Evolutionary conservation across 2,888 invertebrate species (phyloP).

Genomic region (Lottia scabra): DNA sequence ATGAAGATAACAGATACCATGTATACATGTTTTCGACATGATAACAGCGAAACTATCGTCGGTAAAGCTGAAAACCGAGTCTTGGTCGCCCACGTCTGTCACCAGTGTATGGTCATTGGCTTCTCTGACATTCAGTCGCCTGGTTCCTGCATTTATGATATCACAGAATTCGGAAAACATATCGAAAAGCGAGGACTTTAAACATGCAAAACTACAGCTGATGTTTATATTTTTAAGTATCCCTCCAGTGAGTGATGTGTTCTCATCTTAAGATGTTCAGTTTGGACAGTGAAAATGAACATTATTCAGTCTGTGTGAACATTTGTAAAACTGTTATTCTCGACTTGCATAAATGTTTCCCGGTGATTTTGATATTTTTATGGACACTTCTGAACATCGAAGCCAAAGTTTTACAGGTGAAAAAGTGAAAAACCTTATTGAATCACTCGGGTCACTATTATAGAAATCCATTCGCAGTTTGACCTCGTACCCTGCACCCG

Average conservation of each 20-base stretch:
- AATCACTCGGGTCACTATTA: no score
- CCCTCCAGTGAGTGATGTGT: not conserved
- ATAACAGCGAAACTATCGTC: conserved; percentile 35
- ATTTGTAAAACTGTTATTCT: no score
- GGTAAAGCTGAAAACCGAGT: conserved; percentile 40
- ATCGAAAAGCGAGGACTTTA: conserved; percentile 16
- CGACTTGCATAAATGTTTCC: no score
- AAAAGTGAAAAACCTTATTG: no score
- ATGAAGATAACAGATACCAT: conserved; percentile 33
- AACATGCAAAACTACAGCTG: not conserved
- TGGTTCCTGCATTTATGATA: conserved; percentile 47
- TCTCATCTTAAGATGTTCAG: no score
- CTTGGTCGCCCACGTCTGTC: conserved; percentile 31
- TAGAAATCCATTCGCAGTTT: no score
- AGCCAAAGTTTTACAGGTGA: no score
- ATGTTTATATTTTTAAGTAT: not conserved
- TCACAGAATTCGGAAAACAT: conserved; percentile 36
- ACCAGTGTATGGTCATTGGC: conserved; percentile 34
- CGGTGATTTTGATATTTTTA: no score
- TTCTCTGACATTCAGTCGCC: conserved; percentile 40
- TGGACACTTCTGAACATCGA: no score
- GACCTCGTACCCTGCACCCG: no score
- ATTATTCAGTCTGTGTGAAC: no score
- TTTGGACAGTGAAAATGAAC: no score
- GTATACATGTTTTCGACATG: conserved; percentile 41